phyloP scores from a whole-genome alignment of 2,888 invertebrate genomes.

The Emmelina monodactyla region DNA sequence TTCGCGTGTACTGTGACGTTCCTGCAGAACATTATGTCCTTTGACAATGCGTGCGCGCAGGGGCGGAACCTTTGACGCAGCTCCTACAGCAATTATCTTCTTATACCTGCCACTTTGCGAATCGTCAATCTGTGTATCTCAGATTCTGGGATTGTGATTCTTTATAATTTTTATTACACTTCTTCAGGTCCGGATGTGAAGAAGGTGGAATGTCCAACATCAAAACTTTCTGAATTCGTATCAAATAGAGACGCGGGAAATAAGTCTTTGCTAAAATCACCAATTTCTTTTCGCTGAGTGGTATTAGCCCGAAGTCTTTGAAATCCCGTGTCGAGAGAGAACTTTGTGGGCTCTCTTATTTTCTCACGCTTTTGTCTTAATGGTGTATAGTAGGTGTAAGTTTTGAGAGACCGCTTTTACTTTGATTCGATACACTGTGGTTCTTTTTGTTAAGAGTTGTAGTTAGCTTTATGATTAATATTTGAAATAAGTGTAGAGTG shows the following conservation, averaged over 20 bases:
- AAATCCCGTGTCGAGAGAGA: slow-evolving; percentile 32
- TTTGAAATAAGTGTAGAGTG: no score
- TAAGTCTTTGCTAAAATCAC: slow-evolving; percentile 27
- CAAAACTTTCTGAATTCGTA: no score
- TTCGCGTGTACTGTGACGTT: slow-evolving; percentile 22
- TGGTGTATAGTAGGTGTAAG: slow-evolving; percentile 22
- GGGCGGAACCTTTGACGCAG: slow-evolving; percentile 27
- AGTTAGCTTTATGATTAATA: no score
- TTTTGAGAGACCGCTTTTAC: slow-evolving; percentile 23
- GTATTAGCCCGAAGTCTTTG: slow-evolving; percentile 34
- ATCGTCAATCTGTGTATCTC: slow-evolving; percentile 4
- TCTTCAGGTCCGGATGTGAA: no score
- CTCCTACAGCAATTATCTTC: slow-evolving; percentile 33
- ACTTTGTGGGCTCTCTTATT: slow-evolving; percentile 25
- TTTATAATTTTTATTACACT: no score
- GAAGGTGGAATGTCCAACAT: no score
- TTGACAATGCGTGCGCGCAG: slow-evolving; percentile 28
- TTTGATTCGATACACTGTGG: slow-evolving; percentile 6
- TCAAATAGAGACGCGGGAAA: no score
- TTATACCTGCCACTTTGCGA: slow-evolving; percentile 17
- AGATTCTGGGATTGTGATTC: no score
- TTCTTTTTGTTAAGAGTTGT: no score
- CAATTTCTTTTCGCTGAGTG: slow-evolving; percentile 32
- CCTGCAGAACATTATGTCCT: slow-evolving; percentile 29
- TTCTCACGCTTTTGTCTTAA: slow-evolving; percentile 26